phyloP scores from a whole-genome alignment of 53 echinoderm and acorn worm species.

The Echinometra lucunter region DNA sequence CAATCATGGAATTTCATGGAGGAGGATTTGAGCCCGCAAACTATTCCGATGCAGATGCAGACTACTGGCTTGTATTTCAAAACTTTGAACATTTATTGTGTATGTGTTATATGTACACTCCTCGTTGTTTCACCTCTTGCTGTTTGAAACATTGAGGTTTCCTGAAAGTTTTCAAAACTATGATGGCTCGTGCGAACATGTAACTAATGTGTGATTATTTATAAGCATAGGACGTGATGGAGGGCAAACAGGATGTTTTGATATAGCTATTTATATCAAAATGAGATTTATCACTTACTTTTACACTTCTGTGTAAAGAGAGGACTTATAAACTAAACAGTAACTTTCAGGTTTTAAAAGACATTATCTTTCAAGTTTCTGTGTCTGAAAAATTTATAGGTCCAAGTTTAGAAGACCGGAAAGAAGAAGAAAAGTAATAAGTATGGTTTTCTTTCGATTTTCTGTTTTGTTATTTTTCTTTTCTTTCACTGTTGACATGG shows the following conservation, averaged over 20 bases:
- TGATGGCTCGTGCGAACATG: too few species aligned
- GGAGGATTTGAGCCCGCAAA: too few species aligned
- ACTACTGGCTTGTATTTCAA: too few species aligned
- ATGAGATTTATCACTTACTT: not conserved
- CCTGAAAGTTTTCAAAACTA: too few species aligned
- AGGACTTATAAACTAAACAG: not conserved
- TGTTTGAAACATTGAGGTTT: too few species aligned
- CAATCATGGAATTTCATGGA: too few species aligned
- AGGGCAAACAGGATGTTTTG: not conserved
- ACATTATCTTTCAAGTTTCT: not conserved
- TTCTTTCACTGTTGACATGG: not conserved
- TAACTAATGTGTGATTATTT: too few species aligned
- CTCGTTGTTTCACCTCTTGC: too few species aligned
- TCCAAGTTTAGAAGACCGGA: too few species aligned
- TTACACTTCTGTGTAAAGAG: not conserved
- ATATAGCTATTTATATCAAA: constrained; percentile 34
- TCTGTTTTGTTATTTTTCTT: not conserved
- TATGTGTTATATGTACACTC: too few species aligned
- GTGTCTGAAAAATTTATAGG: not conserved
- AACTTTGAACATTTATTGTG: too few species aligned
- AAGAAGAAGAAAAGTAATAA: not conserved
- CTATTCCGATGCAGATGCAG: too few species aligned
- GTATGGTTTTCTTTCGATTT: not conserved
- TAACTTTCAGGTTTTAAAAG: not conserved
- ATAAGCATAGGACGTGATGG: not conserved